Evolutionary conservation across 2,113 vertebrate species (phyloP).

Genomic region (Albula goreensis): DNA sequence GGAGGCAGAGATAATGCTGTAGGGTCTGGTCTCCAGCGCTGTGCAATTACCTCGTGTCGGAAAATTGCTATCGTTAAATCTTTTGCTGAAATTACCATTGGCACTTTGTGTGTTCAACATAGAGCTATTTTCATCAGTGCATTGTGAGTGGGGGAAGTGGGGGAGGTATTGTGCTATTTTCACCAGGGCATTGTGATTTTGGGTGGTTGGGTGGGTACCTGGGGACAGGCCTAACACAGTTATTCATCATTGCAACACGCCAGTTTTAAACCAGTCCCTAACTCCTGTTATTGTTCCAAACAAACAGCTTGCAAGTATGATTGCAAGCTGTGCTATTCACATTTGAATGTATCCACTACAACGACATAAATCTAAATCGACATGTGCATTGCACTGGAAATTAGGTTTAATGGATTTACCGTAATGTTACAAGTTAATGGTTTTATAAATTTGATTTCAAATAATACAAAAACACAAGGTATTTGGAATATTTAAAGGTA

Average conservation of each 20-base stretch:
- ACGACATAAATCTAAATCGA: not conserved
- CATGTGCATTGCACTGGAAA: not conserved
- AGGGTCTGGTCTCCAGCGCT: constrained; percentile 14
- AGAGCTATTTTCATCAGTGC: not conserved
- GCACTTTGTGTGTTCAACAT: constrained; percentile 11
- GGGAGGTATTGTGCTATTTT: not conserved
- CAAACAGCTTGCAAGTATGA: not conserved
- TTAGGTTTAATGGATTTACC: not conserved
- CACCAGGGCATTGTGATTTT: not conserved
- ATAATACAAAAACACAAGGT: too few species aligned
- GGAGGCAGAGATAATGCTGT: constrained; percentile 14
- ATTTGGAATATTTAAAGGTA: too few species aligned
- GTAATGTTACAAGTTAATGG: not conserved
- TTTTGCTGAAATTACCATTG: constrained; percentile 19
- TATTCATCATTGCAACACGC: not conserved
- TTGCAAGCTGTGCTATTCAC: not conserved
- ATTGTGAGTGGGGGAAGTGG: not conserved
- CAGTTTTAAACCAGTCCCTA: not conserved
- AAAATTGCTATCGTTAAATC: constrained; percentile 41
- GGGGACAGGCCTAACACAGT: not conserved
- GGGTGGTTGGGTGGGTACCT: not conserved
- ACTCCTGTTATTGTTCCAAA: not conserved
- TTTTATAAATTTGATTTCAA: too few species aligned
- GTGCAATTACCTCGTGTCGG: constrained; percentile 22
- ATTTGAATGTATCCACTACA: not conserved